Evolutionary conservation across 2,888 invertebrate species (phyloP).

Genomic region (Acrobasis suavella): DNA sequence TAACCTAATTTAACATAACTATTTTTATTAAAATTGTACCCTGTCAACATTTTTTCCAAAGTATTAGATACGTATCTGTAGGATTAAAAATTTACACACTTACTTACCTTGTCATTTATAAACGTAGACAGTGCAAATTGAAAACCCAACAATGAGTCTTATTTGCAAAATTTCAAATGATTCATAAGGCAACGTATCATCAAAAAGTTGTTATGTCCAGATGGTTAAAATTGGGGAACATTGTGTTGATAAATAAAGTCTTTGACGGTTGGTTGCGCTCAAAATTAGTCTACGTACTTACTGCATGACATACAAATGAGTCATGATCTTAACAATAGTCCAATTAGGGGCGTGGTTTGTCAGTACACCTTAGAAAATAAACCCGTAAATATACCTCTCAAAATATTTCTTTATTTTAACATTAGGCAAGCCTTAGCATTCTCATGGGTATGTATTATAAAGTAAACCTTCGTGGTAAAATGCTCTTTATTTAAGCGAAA

Average conservation of each 20-base stretch:
- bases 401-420: no score
- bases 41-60: no score
- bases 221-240: conserved; percentile 2
- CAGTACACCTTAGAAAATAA: neutral
- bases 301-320: neutral
- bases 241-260: conserved; percentile 16
- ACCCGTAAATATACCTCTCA: neutral
- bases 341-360: neutral
- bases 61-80: neutral
- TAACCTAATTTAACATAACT: no score
- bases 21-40: no score
- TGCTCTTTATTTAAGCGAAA: no score
- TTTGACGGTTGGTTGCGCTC: conserved; percentile 14
- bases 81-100: neutral
- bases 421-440: no score
- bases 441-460: no score
- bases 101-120: neutral
- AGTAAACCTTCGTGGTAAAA: no score
- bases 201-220: neutral
- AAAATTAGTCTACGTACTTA: conserved; percentile 7
- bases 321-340: conserved; percentile 8
- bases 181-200: neutral
- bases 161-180: neutral
- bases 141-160: neutral
- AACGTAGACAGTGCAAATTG: neutral